These are phyloP conservation scores for Euleptes europaea DNA, from an alignment of 2,113 vertebrate species.

Conservation along the genomic window DNA sequence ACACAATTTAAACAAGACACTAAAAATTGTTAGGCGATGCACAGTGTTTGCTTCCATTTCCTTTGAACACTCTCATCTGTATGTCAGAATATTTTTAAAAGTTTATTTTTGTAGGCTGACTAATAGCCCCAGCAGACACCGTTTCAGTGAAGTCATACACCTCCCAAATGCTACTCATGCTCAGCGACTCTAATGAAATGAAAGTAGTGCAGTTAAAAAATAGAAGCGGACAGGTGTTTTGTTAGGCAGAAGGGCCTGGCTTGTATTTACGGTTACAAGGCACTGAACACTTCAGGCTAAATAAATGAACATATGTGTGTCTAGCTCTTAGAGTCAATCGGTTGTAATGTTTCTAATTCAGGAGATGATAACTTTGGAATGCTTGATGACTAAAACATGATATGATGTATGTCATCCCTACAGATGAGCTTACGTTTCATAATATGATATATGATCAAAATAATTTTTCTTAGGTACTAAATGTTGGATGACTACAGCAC, in stretches of 20 bases:
- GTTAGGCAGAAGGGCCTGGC: slow-evolving; percentile 58
- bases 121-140: slow-evolving; percentile 58
- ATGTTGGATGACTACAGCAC: slow-evolving; percentile 42
- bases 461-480: slow-evolving; percentile 41
- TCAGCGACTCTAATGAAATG: slow-evolving; percentile 55
- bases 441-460: slow-evolving; percentile 51
- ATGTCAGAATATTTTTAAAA: slow-evolving; percentile 68
- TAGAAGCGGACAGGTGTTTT: slow-evolving; percentile 72
- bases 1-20: no score
- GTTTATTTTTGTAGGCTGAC: slow-evolving; percentile 65
- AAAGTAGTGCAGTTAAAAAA: slow-evolving; percentile 70
- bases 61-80: slow-evolving; percentile 53
- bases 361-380: slow-evolving; percentile 58
- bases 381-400: slow-evolving; percentile 57
- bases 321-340: slow-evolving; percentile 48
- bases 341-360: slow-evolving; percentile 56
- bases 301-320: slow-evolving; percentile 46
- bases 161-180: slow-evolving; percentile 64
- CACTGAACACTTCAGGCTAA: slow-evolving; percentile 51
- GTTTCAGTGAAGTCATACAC: slow-evolving; percentile 68
- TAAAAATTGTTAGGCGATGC: not conserved
- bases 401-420: slow-evolving; percentile 44
- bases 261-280: slow-evolving; percentile 60
- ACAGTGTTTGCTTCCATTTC: slow-evolving; percentile 52
- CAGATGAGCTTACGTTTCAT: slow-evolving; percentile 45